Evolutionary conservation across 1,140 invertebrate species (phyloP).

Genomic region (Heliothis subflexa): DNA sequence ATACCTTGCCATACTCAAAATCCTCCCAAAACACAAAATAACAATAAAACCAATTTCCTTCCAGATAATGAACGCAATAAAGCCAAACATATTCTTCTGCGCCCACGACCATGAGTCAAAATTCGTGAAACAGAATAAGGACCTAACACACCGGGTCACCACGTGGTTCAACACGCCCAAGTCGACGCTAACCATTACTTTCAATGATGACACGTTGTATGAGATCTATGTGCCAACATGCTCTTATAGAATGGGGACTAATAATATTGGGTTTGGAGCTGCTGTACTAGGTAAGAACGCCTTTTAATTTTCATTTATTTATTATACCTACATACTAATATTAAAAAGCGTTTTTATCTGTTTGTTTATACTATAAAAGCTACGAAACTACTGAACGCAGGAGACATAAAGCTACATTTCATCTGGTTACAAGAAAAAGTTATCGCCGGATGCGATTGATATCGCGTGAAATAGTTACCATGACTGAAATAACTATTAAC

Average conservation of each 20-base stretch:
- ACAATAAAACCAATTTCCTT: slow-evolving; percentile 62
- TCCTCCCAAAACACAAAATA: no score
- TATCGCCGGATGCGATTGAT: no score
- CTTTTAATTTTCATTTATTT: background rate
- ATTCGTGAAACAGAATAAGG: slow-evolving; percentile 70
- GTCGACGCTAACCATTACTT: slow-evolving; percentile 72
- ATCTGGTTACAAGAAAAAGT: no score
- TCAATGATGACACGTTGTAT: slow-evolving; percentile 87
- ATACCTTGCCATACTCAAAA: slow-evolving; percentile 54
- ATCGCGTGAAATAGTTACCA: no score
- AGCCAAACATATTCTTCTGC: slow-evolving; percentile 93
- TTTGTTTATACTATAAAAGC: no score
- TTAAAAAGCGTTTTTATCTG: no score
- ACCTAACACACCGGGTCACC: slow-evolving; percentile 64
- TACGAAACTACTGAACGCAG: no score
- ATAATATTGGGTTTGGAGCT: slow-evolving; percentile 93
- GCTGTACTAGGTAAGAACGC: slow-evolving; percentile 91
- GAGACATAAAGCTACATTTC: no score
- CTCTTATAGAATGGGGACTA: slow-evolving; percentile 97
- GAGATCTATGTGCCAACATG: slow-evolving; percentile 97
- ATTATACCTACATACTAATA: no score
- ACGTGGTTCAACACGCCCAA: slow-evolving; percentile 67
- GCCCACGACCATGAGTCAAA: slow-evolving; percentile 91
- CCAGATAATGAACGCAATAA: slow-evolving; percentile 89
- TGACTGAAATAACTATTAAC: background rate